phyloP scores from a whole-genome alignment of 2,113 vertebrate genomes.

The Hippoglossus stenolepis region DNA sequence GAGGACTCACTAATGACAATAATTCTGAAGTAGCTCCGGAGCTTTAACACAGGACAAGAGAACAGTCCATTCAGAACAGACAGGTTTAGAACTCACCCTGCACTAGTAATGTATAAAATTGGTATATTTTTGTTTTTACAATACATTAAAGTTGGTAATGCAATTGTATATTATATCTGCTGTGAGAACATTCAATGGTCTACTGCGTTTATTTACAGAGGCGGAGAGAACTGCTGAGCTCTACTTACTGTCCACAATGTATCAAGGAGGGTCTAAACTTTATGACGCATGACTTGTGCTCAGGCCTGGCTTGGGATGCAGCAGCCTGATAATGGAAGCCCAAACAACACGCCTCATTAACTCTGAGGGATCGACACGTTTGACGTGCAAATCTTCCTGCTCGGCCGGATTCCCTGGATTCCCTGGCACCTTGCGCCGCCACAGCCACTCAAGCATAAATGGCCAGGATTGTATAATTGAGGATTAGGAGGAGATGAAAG shows the following conservation, averaged over 20 bases:
- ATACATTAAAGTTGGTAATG: neutral
- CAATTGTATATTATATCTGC: conserved; percentile 5
- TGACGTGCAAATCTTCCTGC: conserved; percentile 51
- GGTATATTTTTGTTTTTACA: neutral
- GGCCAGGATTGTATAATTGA: conserved; percentile 30
- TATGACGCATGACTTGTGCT: conserved; percentile 52
- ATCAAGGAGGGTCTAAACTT: conserved; percentile 39
- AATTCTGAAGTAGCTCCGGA: neutral
- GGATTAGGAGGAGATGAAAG: conserved; percentile 48
- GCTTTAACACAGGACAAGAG: too few relatives aligned
- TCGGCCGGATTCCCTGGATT: conserved; percentile 25
- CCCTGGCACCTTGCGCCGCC: conserved; percentile 41
- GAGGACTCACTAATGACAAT: neutral
- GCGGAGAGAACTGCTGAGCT: conserved; percentile 43
- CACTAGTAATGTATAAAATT: neutral
- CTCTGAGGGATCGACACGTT: conserved; percentile 52
- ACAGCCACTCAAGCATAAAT: conserved; percentile 23
- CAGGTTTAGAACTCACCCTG: neutral
- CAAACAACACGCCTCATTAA: conserved; percentile 68
- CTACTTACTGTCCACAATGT: conserved; percentile 36
- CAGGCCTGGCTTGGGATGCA: conserved; percentile 28
- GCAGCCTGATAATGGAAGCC: conserved; percentile 60
- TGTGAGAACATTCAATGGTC: conserved; percentile 16
- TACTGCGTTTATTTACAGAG: conserved; percentile 26
- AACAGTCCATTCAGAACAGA: too few relatives aligned